Base-by-base conservation (phyloP, 2,888 invertebrate species). In the Cancer borealis region DNA sequence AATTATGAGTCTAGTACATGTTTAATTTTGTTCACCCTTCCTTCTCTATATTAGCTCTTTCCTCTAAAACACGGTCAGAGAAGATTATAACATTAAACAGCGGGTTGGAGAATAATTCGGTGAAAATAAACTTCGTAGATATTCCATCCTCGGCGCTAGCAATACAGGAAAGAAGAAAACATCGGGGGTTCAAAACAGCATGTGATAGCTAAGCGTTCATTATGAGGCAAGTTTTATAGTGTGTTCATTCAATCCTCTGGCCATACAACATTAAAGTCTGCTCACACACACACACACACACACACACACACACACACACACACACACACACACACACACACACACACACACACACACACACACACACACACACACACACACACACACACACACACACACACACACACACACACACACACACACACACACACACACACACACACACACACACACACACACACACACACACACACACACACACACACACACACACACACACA, bases 371-470 rank as follows among this genome's bases (percentile, higher is more conserved):
- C 39, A 88, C 88, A 88, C 87, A 87, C 87, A 45, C 87, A 45
- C 87, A 45, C 87, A 45, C 26, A 87, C 87, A 87, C 87, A 84
- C 88, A 88, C 39, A 88, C 88, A 88, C 88, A 88, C 39, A 88
- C 88, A 88, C 87, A 87, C 87, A 45, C 87, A 45, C 87, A 45
- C 87, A 45, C 26, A 87, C 87, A 87, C 87, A 84, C 88, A 88
- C 39, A 88, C 88, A 88, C 88, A 88, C 39, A 88, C 88, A 88
- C 87, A 87, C 87, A 45, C 87, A 45, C 87, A 45, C 87, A 45
- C 26, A 87, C 87, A 87, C 87, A 84, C 88, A 88, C 39, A 88
- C 88, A 88, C 88, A 88, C 39, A 88, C 88, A 88, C 87, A 87
- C 87, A 45, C 87, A 45, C 87, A 45, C 87, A 45, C 26, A 87